Evolutionary conservation across 2,113 vertebrate species (phyloP).

Genomic region (Silurus meridionalis): DNA sequence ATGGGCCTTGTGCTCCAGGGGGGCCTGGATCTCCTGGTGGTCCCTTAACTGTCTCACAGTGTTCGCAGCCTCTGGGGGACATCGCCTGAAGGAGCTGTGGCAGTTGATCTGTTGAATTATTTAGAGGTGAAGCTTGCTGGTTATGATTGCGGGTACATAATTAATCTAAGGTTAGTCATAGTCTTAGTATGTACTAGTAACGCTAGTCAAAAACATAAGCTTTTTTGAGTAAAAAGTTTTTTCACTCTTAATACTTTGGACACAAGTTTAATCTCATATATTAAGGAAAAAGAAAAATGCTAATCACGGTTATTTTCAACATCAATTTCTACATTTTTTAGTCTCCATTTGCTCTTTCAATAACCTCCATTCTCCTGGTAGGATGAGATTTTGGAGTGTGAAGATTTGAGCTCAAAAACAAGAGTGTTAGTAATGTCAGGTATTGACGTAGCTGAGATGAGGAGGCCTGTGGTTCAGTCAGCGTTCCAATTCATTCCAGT

Average conservation of each 20-base stretch:
- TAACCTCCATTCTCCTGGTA: too few species aligned
- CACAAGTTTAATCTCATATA: neutral
- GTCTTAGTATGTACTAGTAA: too few species aligned
- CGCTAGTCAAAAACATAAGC: too few species aligned
- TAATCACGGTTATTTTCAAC: neutral
- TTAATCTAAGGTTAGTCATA: neutral
- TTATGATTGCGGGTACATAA: neutral
- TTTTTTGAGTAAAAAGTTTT: neutral
- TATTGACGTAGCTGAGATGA: too few species aligned
- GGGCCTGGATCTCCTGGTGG: constrained; percentile 60
- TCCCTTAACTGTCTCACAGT: constrained; percentile 61
- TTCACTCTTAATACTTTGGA: neutral
- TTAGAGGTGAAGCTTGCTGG: neutral
- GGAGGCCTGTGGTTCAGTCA: too few species aligned
- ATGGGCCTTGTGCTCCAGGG: constrained; percentile 56
- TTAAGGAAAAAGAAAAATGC: neutral
- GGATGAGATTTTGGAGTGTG: too few species aligned
- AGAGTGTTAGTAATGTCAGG: too few species aligned
- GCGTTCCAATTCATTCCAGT: too few species aligned
- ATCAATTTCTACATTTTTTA: too few species aligned
- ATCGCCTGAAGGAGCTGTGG: constrained; percentile 62
- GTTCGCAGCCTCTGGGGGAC: constrained; percentile 48
- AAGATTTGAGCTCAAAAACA: neutral
- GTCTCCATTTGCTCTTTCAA: too few species aligned
- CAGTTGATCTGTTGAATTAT: constrained; percentile 56